Evolutionary conservation across 2,888 invertebrate species (phyloP), one percentile per base, ranked within the genome.

Genomic region (Andrena chrysosceles): DNA sequence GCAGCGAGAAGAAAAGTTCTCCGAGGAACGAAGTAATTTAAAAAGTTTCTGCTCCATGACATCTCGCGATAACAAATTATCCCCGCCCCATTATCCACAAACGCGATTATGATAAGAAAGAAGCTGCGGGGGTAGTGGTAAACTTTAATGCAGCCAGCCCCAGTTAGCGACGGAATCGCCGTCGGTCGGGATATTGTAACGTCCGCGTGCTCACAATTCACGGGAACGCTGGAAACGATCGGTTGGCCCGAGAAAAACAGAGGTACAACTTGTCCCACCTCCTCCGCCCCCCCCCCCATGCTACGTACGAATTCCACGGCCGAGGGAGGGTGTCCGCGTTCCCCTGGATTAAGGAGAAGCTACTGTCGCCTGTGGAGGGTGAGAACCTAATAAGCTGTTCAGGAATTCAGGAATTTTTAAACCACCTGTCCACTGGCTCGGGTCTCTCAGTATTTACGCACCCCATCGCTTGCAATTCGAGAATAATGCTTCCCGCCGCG

Each of bases 41-140:
- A 93, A 93, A 93, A 93, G 93, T 93, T 93, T 93, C 92, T 93
- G 93, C 91, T 91, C 91, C 92, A 91, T 92, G 93, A 93, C 93
- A 93, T 92, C 89, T 87, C 87, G 91, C 93, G 93, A 93, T 93
- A 93, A 93, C 93, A 93, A 93, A 93, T 93, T 93, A 93, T 93
- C 91, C 92, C 89, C 91, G 92, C 90, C 92, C 93, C 93, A 93
- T 93, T 93, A 93, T 93, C 93, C 92, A 90, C 92, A 93, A 93
- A 93, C 93, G 93, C 92, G 93, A 93, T 93, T 93, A 93, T 93
- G 93, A 93, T 93, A 93, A 93, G 93, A 93, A 93, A 92, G 92
- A 93, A 93, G 90, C 42, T 42, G 42, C 88, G 86, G 77, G 86
- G 87, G 79, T 20, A 26, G 56, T 20, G 88, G 86, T 91, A 89